Conservation (phyloP, 2,113 vertebrate species). For the Semnopithecus entellus region DNA sequence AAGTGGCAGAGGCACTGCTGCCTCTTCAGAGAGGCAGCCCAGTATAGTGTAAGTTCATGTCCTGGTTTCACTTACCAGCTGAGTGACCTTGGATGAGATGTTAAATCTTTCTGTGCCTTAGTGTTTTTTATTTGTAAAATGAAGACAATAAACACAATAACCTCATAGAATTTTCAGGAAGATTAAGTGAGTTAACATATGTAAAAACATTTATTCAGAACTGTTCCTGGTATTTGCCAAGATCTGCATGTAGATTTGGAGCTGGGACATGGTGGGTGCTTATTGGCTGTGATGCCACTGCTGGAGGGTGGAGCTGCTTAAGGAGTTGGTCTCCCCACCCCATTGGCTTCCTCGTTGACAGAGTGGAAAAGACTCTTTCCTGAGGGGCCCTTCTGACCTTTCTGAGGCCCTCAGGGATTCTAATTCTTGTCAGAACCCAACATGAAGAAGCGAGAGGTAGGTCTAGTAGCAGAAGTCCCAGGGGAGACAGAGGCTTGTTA, state of each 20-base stretch:
- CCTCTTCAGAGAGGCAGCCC: background rate
- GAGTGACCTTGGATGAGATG: background rate
- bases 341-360: background rate
- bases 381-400: background rate
- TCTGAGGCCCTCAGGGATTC: background rate
- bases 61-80: background rate
- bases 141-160: background rate
- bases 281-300: background rate
- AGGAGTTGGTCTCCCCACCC: background rate
- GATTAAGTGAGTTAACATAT: slow-evolving; percentile 7
- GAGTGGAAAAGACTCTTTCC: background rate
- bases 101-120: background rate
- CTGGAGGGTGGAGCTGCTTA: background rate
- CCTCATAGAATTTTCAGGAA: background rate
- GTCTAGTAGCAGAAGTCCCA: background rate
- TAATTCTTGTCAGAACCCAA: background rate
- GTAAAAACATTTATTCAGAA: background rate
- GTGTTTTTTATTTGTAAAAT: slow-evolving; percentile 27
- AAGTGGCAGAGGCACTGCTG: background rate
- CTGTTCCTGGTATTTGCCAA: background rate
- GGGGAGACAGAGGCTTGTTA: background rate
- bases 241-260: background rate
- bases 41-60: background rate
- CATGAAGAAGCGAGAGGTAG: background rate
- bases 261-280: background rate